Evolutionary conservation across 2,797 vertebrate species (phyloP), one percentile per base, ranked within the genome.

Genomic region (Danio albolineatus): DNA sequence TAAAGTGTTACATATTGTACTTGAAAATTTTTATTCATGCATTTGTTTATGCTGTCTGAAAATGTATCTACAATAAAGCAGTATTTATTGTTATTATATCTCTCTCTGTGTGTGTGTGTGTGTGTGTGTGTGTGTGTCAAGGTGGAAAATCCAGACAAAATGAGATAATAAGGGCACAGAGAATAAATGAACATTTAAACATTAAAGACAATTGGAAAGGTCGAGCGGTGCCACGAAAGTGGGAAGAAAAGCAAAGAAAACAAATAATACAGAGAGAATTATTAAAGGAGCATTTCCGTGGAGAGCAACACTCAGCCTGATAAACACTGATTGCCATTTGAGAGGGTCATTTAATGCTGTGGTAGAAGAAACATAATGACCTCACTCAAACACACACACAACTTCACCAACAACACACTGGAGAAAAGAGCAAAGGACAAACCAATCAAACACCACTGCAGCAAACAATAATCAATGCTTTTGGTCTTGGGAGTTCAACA

Each of bases 381-480:
- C 38, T 7, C 48, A 36, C 7, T n/a, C 17, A n/a, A n/a, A 41
- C 43, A 28, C 17, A 36, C 48, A 41, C 36, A 7, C 10, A n/a
- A 51, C 19, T 65, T 46, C 53, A 72, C 10, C 21, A 19, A 79
- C 46, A 44, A 44, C 51, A 54, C 43, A 64, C 36, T 16, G 41
- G 39, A 60, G 9, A 69, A 16, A 12, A 69, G 72, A 81, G 38
- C 8, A 53, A 56, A 6, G 6, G 28, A 54, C 48, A 7, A 61
- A 71, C 73, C 61, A 72, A 80, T 75, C 51, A 44, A 51, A 79
- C 61, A 10, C 16, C 12, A 51, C 54, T 72, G 64, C 74, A 78
- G 53, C 75, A 75, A 74, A 73, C 53, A 74, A 57, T 78, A 80
- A 80, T 86, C 79, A 83, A 82, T 78, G 69, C 14, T 72, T 61